A percentile compares a stretch with the other conserved stretches of the same genome.
Evolutionary conservation across 2,888 invertebrate species (phyloP).

Genomic region (Drosophila paranaensis): DNA sequence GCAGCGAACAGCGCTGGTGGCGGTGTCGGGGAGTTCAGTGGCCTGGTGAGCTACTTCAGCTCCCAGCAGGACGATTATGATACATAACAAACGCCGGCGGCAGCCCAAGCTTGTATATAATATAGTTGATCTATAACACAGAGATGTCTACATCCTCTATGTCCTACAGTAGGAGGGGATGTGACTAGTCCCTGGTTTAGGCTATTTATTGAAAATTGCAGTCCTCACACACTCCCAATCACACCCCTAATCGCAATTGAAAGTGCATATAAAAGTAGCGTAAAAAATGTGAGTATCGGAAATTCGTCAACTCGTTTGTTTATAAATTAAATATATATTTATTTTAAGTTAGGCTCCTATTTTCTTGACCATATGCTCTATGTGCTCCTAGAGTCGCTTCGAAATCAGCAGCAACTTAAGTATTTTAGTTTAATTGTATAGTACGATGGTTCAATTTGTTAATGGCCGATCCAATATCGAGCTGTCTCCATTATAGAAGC

Average conservation of each 20-base stretch:
- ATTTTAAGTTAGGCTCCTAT: constrained; percentile 40
- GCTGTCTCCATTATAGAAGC: constrained; percentile 48
- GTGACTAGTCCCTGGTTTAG: constrained; percentile 34
- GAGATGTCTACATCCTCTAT: constrained; percentile 33
- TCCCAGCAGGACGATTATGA: constrained; percentile 96
- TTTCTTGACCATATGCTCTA: constrained; percentile 50
- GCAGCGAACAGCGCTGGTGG: constrained; percentile 48
- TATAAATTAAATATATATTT: constrained; percentile 44
- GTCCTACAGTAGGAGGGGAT: constrained; percentile 20
- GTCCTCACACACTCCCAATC: constrained; percentile 1
- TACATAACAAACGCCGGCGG: constrained; percentile 86
- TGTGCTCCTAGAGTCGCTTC: constrained; percentile 57
- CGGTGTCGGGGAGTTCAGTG: constrained; percentile 91
- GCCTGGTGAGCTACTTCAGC: constrained; percentile 96
- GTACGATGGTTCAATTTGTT: constrained; percentile 45
- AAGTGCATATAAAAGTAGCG: constrained; percentile 48
- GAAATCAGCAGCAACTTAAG: constrained; percentile 42
- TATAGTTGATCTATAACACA: constrained; percentile 54
- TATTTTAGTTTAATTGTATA: constrained; percentile 65
- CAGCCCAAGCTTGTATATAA: constrained; percentile 65
- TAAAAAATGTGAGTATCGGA: not conserved
- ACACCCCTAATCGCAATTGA: constrained; percentile 29
- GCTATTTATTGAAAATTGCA: constrained; percentile 49
- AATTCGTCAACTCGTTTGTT: constrained; percentile 22
- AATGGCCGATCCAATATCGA: constrained; percentile 25